phyloP scores from a whole-genome alignment of 2,888 invertebrate species.

The Meandrusa payeni region DNA sequence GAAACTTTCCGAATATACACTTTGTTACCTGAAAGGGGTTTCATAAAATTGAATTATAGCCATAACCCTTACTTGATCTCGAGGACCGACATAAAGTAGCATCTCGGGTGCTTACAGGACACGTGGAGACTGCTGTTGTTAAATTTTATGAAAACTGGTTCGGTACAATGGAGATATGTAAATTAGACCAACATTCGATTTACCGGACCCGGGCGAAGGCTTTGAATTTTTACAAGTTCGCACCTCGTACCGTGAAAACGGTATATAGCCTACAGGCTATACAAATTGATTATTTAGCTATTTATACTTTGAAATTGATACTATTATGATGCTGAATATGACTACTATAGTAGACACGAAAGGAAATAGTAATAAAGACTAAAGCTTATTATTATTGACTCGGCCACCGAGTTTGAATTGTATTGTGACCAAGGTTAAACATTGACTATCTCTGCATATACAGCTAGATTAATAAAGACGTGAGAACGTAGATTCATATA shows the following conservation, averaged over 20 bases:
- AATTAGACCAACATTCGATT: conserved; percentile 52
- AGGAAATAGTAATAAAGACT: no score
- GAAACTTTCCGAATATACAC: conserved; percentile 67
- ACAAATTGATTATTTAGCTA: conserved; percentile 12
- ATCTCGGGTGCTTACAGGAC: conserved; percentile 68
- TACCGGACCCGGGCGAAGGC: conserved; percentile 30
- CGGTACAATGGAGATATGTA: conserved; percentile 71
- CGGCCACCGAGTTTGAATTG: no score
- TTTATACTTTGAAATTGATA: neutral
- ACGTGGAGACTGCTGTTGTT: conserved; percentile 66
- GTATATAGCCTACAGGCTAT: conserved; percentile 6
- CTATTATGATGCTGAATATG: neutral
- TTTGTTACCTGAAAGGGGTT: conserved; percentile 75
- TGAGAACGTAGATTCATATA: no score
- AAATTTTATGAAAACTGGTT: conserved; percentile 72
- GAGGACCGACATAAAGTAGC: conserved; percentile 73
- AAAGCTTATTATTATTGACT: no score
- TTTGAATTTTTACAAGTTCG: conserved; percentile 25
- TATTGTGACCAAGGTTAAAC: no score
- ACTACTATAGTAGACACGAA: neutral
- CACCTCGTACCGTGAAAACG: conserved; percentile 7
- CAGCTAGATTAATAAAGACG: no score
- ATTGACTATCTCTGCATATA: no score
- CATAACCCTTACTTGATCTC: conserved; percentile 73
- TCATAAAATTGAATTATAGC: conserved; percentile 78